phyloP scores from a whole-genome alignment of 2,113 vertebrate genomes.

The Thunnus maccoyii region DNA sequence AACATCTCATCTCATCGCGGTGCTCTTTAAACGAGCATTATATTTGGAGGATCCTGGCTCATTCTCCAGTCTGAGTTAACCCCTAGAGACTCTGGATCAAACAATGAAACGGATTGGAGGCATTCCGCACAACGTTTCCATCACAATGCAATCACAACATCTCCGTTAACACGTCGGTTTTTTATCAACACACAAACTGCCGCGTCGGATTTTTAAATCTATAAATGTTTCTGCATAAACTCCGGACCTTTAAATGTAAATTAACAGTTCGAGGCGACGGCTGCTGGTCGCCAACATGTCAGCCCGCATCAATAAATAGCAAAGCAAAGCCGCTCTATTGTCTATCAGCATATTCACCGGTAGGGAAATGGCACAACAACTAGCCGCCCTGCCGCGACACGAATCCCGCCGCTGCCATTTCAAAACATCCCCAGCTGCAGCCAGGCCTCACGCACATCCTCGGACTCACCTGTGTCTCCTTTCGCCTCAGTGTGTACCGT shows the following conservation, averaged over 20 bases:
- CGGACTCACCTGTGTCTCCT: constrained; percentile 88
- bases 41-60: constrained; percentile 42
- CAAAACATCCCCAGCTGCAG: constrained; percentile 47
- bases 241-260: constrained; percentile 57
- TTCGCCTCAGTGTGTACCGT: constrained; percentile 84
- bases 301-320: constrained; percentile 77
- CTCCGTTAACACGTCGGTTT: constrained; percentile 16
- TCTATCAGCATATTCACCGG: constrained; percentile 70
- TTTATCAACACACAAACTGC: neutral
- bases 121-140: constrained; percentile 62
- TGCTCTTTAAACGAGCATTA: constrained; percentile 24
- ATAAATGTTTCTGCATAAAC: neutral
- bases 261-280: constrained; percentile 69
- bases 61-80: constrained; percentile 79
- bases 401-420: constrained; percentile 64
- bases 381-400: constrained; percentile 10
- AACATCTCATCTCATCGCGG: constrained; percentile 10
- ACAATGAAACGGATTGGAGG: constrained; percentile 85
- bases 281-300: constrained; percentile 77
- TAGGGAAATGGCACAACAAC: constrained; percentile 40
- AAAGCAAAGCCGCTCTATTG: constrained; percentile 80
- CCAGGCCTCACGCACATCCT: constrained; percentile 82
- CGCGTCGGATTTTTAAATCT: neutral
- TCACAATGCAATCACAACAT: constrained; percentile 52
- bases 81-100: constrained; percentile 86